Evolutionary conservation across 2,113 vertebrate genomes (phyloP).

Genomic region (Xenus cinereus): DNA sequence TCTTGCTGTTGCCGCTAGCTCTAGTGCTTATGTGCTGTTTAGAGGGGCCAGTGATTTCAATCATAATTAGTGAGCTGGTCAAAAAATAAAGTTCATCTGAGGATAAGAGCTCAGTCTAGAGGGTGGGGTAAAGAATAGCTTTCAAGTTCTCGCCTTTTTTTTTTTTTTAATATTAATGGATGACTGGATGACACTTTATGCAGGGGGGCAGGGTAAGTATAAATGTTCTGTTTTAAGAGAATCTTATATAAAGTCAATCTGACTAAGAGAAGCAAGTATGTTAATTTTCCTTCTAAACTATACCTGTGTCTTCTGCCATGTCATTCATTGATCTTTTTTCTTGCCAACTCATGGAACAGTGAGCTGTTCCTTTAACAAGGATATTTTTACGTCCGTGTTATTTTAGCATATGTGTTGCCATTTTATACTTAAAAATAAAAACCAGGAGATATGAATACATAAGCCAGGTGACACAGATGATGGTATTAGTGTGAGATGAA

Average conservation of each 20-base stretch:
- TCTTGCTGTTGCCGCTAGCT: slow-evolving; percentile 67
- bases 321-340: slow-evolving; percentile 30
- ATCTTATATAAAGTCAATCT: background rate
- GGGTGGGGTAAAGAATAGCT: slow-evolving; percentile 7
- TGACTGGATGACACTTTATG: background rate
- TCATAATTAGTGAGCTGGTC: slow-evolving; percentile 73
- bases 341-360: background rate
- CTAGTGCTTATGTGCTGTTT: slow-evolving; percentile 52
- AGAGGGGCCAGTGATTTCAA: slow-evolving; percentile 65
- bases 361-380: background rate
- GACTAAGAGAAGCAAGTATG: slow-evolving; percentile 7
- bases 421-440: slow-evolving; percentile 3
- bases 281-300: slow-evolving; percentile 37
- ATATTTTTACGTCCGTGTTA: background rate
- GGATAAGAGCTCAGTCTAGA: slow-evolving; percentile 65
- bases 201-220: background rate
- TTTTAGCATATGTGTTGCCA: background rate
- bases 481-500: background rate
- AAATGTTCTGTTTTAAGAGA: background rate
- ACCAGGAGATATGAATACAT: background rate
- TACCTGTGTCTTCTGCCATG: slow-evolving; percentile 24
- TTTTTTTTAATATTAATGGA: background rate
- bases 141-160: background rate
- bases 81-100: slow-evolving; percentile 76
- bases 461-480: slow-evolving; percentile 14